Conservation (phyloP, 2,888 invertebrate genomes). For the Polymixis flavicincta region DNA sequence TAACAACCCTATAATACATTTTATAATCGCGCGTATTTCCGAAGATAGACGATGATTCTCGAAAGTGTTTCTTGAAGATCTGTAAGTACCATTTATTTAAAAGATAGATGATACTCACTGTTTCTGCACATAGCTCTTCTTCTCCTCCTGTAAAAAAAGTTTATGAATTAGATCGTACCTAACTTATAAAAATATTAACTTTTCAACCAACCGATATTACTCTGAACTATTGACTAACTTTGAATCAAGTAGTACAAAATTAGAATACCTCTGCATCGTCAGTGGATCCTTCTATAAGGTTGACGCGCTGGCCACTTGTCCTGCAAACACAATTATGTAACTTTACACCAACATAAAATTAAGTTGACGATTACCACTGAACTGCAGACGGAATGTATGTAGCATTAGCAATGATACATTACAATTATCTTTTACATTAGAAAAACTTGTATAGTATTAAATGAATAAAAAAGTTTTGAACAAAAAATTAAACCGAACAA, state of each 20-base stretch:
- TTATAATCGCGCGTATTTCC: neutral
- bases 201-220: neutral
- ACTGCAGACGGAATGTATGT: too few species aligned
- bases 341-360: neutral
- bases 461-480: too few species aligned
- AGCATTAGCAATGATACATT: too few species aligned
- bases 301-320: slow-evolving; percentile 36
- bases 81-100: neutral
- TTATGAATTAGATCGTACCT: neutral
- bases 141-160: slow-evolving; percentile 70
- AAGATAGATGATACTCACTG: slow-evolving; percentile 86
- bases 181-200: neutral
- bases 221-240: neutral
- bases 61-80: neutral
- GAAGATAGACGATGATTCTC: neutral
- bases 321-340: slow-evolving; percentile 12
- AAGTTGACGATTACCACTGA: neutral
- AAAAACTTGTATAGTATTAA: too few species aligned
- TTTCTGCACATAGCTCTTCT: slow-evolving; percentile 78
- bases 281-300: slow-evolving; percentile 37
- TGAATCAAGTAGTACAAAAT: neutral
- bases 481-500: too few species aligned
- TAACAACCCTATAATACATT: neutral
- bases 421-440: too few species aligned
- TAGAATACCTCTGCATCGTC: slow-evolving; percentile 51